Base-by-base conservation (phyloP, 1,140 invertebrate species). In the Dinothrombium tinctorium region DNA sequence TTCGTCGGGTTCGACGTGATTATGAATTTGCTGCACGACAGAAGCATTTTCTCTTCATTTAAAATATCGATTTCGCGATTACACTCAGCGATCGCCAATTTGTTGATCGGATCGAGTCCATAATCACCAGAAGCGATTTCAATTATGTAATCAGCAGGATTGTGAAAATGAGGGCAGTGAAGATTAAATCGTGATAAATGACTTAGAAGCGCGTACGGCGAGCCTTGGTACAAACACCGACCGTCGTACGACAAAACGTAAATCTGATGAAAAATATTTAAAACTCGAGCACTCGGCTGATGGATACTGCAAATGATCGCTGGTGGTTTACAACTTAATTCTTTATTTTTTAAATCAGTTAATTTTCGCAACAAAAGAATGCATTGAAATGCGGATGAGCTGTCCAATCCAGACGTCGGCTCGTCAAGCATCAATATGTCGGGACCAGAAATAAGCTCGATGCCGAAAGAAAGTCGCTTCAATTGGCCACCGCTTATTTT, bases 341-440 rank as follows among this genome's bases (percentile, higher is more conserved):
- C 28, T 17, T 11, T 12, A 15, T 19, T 2, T 19, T 19, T 32
- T n/a, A 37, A 31, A 35, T 69, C 58, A 0, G 84, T 81, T 33
- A 95, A 56, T 42, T 72, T 68, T 59, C 83, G 70, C 25, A 82
- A 56, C 24, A 81, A 54, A 4, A 64, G 55, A 24, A 89, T 65
- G 45, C 81, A 80, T 46, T 83, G 80, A 42, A 74, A 73, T 41
- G 78, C 81, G 4, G 77, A 71, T 4, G 74, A 71, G 49, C 76
- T 83, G 58, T 89, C 82, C 43, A 87, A 57, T 23, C 82, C 82
- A 49, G 45, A 28, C 0, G 86, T 94, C 1, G 87, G 84, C 56
- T 95, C 87, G 54, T 95, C 87, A 54, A 94, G 89, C 59, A 92
- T 90, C 75, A 95, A 84, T 17, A 94, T 73, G 28, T 84, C 83